phyloP scores from a whole-genome alignment of 2,888 invertebrate species.

The Eupithecia abbreviata region DNA sequence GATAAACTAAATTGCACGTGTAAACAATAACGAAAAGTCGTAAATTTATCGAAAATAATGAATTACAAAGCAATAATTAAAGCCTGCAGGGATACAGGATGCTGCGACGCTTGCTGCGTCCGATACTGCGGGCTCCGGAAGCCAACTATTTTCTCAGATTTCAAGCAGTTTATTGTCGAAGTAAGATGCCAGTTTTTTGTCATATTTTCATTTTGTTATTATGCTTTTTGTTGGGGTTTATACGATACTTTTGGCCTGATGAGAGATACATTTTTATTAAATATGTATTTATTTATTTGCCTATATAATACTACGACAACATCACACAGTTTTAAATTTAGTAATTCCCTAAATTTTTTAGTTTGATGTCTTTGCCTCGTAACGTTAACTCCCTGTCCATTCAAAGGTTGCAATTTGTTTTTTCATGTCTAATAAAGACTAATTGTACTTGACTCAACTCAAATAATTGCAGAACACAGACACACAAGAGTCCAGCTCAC shows the following conservation, averaged over 20 bases:
- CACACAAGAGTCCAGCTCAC: background rate
- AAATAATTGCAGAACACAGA: slow-evolving; percentile 23
- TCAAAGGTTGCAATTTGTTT: too few relatives aligned
- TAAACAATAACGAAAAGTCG: slow-evolving; percentile 1
- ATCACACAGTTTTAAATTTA: too few relatives aligned
- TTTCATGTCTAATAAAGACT: too few relatives aligned
- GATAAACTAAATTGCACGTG: background rate
- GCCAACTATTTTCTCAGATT: slow-evolving; percentile 81
- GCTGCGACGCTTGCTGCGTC: slow-evolving; percentile 87
- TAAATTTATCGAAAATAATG: slow-evolving; percentile 56
- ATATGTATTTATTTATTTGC: too few relatives aligned
- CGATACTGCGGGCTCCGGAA: slow-evolving; percentile 86
- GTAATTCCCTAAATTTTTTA: too few relatives aligned
- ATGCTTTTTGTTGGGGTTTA: background rate
- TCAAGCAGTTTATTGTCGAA: slow-evolving; percentile 72
- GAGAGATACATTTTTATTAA: too few relatives aligned
- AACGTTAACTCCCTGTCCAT: too few relatives aligned
- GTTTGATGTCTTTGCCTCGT: too few relatives aligned
- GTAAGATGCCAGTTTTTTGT: slow-evolving; percentile 65
- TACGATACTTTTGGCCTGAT: background rate
- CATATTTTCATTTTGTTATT: background rate
- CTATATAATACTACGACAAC: too few relatives aligned
- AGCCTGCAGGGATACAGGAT: slow-evolving; percentile 81
- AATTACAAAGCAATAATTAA: slow-evolving; percentile 76
- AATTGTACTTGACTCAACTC: too few relatives aligned